Evolutionary conservation across 2,888 invertebrate genomes (phyloP).

Genomic region (Cryptus armator): DNA sequence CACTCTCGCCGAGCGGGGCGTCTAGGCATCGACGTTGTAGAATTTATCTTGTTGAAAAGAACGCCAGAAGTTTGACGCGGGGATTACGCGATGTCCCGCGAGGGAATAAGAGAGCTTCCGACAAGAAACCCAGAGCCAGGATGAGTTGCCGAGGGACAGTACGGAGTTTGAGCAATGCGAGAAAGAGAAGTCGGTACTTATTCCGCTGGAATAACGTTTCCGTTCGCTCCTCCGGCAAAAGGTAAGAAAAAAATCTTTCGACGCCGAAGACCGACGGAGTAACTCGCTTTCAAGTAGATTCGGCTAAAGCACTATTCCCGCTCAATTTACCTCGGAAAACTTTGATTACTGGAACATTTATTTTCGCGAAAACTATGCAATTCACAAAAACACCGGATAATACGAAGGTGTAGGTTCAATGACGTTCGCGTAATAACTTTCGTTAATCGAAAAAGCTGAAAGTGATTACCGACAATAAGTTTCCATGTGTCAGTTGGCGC

Average conservation of each 20-base stretch:
- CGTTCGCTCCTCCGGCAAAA: constrained; percentile 53
- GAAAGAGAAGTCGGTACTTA: constrained; percentile 63
- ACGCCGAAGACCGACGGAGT: constrained; percentile 49
- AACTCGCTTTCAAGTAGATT: constrained; percentile 44
- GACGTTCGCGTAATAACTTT: constrained; percentile 34
- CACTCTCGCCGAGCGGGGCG: constrained; percentile 17
- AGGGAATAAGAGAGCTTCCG: constrained; percentile 18
- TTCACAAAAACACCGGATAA: constrained; percentile 37
- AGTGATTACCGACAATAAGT: constrained; percentile 33
- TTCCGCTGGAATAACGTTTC: constrained; percentile 71
- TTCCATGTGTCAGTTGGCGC: no score
- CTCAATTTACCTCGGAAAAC: constrained; percentile 60
- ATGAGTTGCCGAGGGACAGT: constrained; percentile 5
- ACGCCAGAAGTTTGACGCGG: constrained; percentile 70
- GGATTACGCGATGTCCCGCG: constrained; percentile 61
- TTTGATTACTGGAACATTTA: constrained; percentile 41
- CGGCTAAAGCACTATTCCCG: constrained; percentile 47
- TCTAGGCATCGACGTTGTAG: constrained; percentile 62
- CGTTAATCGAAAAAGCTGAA: constrained; percentile 53
- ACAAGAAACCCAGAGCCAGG: constrained; percentile 7
- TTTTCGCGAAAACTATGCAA: constrained; percentile 33
- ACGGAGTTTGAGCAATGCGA: constrained; percentile 4
- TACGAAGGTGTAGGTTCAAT: constrained; percentile 18
- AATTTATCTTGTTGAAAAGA: constrained; percentile 65
- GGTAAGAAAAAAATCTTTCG: constrained; percentile 68